A percentile compares a stretch with the other conserved stretches of the same genome.
These are phyloP conservation scores for Athalia cordata DNA, from an alignment of 2,888 invertebrate species.

Conservation along the genomic window DNA sequence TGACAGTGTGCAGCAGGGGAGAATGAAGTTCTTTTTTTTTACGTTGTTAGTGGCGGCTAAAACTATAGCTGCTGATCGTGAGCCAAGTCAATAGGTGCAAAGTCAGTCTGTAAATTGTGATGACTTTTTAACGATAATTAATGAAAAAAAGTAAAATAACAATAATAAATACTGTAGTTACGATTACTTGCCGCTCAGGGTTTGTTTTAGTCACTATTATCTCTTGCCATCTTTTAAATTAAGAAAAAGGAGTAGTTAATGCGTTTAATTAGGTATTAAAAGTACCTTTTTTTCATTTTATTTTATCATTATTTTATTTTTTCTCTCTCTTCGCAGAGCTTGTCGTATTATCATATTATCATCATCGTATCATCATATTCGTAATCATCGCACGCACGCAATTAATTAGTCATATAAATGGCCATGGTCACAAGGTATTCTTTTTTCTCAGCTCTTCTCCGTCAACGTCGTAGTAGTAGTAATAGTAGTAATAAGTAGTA, in stretches of 20 bases:
- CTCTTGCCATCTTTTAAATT: not conserved
- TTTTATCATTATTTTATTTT: no score
- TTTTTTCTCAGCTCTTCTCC: slow-evolving; percentile 9
- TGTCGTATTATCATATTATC: slow-evolving; percentile 10
- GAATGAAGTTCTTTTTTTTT: slow-evolving; percentile 53
- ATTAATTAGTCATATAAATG: slow-evolving; percentile 30
- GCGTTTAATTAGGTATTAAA: no score
- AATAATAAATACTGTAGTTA: no score
- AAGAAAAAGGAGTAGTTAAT: no score
- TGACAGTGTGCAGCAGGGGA: slow-evolving; percentile 58
- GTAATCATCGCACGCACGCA: not conserved
- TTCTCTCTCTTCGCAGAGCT: no score
- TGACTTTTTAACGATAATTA: slow-evolving; percentile 13
- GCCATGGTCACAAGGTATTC: slow-evolving; percentile 37
- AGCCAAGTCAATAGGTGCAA: no score
- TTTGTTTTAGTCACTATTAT: not conserved
- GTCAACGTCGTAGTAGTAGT: not conserved
- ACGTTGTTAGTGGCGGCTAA: not conserved
- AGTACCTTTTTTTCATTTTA: no score
- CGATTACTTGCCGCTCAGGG: no score
- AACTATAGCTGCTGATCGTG: no score
- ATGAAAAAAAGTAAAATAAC: not conserved
- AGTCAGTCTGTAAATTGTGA: slow-evolving; percentile 13
- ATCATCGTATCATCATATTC: not conserved
- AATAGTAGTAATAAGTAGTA: not conserved